Base-by-base conservation (phyloP, 2,888 invertebrate species). In the Strigamia crassipes region DNA sequence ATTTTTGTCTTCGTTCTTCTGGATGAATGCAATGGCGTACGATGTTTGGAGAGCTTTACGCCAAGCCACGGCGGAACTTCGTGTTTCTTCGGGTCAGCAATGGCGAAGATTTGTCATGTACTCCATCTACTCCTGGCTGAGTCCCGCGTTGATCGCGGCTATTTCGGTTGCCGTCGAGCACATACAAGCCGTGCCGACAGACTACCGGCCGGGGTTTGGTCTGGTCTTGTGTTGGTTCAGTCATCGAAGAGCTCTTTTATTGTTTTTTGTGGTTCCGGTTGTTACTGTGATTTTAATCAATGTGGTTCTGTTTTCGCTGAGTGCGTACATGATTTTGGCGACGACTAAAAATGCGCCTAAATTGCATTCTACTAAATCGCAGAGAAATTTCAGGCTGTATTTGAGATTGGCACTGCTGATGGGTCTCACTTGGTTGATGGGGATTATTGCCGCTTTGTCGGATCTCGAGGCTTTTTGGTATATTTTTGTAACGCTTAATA, bases 11-110 rank as follows among this genome's bases (percentile, higher is more conserved):
- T 88, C 90, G 1, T 91, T 91, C 85, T 88, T 88, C 83, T 91
- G 91, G 91, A 90, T 90, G 89, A 88, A 90, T 80, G 87, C 89
- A 3, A 88, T 91, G 86, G 89, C 90, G 0, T 89, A 89, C 85
- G 90, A 90, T 84, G 89, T 88, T 15, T 89, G 87, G 87, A 87
- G 87, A 84, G 89, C 88, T n/a, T 86, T 89, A 34, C 86, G 87
- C 41, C 85, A 88, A 84, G 89, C 89, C 3, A 89, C 89, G 0
- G 87, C 87, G 38, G 89, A 89, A 84, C 85, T 90, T 10, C 84
- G 89, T 78, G 87, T 89, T 0, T 87, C 88, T 5, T 85, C 86
- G 13, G 89, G 89, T 6, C 86, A 86, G 5, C 87, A 88, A 83
- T 85, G 86, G 85, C 87, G 87, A 66, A 87, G 88, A 82, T 89